Conservation (phyloP, 2,113 vertebrate genomes). For the Ictalurus punctatus region DNA sequence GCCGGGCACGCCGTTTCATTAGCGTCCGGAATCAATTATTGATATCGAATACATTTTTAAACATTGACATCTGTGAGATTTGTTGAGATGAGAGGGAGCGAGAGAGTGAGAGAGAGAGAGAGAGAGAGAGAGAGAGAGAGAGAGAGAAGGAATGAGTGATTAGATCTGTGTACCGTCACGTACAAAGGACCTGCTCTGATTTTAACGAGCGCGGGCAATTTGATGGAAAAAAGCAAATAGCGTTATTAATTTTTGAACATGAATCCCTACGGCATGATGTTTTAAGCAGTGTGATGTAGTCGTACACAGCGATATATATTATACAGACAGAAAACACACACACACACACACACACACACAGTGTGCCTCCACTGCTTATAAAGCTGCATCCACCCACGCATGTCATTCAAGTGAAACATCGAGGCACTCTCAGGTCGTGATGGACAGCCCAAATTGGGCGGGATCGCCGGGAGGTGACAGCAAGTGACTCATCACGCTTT, state of each 20-base stretch:
- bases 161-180: no score
- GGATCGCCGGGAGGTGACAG: constrained; percentile 42
- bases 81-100: constrained; percentile 13
- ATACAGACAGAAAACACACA: constrained; percentile 15
- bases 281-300: constrained; percentile 5
- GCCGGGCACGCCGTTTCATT: neutral
- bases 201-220: neutral
- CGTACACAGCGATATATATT: constrained; percentile 22
- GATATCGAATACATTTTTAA: constrained; percentile 47
- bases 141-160: neutral
- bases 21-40: constrained; percentile 53
- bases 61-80: constrained; percentile 41
- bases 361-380: neutral
- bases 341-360: constrained; percentile 2
- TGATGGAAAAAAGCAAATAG: neutral
- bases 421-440: constrained; percentile 42
- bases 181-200: neutral
- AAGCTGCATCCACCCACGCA: neutral
- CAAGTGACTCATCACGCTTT: constrained; percentile 39
- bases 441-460: constrained; percentile 50
- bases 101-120: constrained; percentile 5
- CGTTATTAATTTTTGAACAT: neutral
- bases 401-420: constrained; percentile 6
- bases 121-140: neutral
- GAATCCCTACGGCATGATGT: neutral